These are phyloP conservation scores for Orycteropus afer DNA, from an alignment of 2,113 vertebrate species.

Conservation along the genomic window DNA sequence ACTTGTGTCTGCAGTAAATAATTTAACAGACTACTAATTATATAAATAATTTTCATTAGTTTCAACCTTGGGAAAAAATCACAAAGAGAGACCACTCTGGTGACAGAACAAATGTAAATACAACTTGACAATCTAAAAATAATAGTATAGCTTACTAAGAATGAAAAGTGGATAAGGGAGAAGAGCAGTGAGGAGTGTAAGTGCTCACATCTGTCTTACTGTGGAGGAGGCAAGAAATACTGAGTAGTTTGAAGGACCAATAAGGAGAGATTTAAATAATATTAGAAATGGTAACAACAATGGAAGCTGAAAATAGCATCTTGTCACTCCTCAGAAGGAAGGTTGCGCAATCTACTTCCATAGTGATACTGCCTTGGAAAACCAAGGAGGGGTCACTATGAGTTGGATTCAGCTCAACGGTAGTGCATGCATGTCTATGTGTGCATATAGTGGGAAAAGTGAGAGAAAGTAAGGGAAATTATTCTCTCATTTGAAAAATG, in stretches of 20 bases:
- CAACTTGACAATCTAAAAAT: background rate
- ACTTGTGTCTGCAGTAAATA: background rate
- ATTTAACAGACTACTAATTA: background rate
- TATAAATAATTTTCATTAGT: conserved; percentile 28
- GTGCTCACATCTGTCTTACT: background rate
- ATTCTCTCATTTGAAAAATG: conserved; percentile 32
- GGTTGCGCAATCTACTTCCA: too few relatives aligned
- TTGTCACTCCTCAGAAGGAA: too few relatives aligned
- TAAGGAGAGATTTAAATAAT: background rate
- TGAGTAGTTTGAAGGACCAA: background rate
- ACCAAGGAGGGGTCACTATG: too few relatives aligned
- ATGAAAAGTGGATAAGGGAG: background rate
- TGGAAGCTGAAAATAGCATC: background rate
- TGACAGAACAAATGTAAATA: background rate
- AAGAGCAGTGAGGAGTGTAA: background rate
- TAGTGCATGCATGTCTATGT: too few relatives aligned
- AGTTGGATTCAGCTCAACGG: too few relatives aligned
- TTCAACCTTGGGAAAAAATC: conserved; percentile 38
- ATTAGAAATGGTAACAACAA: background rate
- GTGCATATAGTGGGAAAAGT: background rate
- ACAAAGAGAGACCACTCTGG: background rate
- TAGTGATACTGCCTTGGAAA: too few relatives aligned
- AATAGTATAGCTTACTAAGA: background rate
- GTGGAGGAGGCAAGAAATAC: background rate
- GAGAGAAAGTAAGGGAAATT: background rate